A percentile compares a stretch with the other conserved stretches of the same genome.
Evolutionary conservation across 2,797 vertebrate species (phyloP).

Genomic region (Cirrhinus mrigala): DNA sequence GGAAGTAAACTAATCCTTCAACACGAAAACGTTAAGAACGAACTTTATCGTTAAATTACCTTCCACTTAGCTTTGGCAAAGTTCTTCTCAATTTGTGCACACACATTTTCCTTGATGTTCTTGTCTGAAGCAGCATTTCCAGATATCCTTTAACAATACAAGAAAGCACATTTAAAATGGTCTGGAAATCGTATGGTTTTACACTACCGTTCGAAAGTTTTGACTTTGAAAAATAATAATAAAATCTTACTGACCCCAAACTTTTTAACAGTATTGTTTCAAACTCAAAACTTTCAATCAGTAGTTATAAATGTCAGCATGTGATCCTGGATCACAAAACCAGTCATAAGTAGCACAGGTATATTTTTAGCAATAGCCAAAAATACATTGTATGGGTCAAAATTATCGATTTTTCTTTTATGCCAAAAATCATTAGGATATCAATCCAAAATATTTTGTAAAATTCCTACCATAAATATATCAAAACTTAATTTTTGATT

Average conservation of each 20-base stretch:
- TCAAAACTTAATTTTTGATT: no score
- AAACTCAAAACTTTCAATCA: not conserved
- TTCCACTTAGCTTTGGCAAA: constrained; percentile 99
- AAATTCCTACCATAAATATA: no score
- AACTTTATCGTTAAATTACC: constrained; percentile 73
- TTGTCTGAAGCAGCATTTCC: constrained; percentile 97
- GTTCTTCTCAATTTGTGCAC: constrained; percentile 98
- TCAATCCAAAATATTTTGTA: no score
- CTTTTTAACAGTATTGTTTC: not conserved
- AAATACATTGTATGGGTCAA: no score
- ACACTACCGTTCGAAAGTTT: not conserved
- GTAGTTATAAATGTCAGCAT: not conserved
- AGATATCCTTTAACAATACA: constrained; percentile 86
- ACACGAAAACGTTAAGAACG: not conserved
- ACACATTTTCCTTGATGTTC: constrained; percentile 98
- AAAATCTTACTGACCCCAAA: not conserved
- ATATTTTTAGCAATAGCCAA: no score
- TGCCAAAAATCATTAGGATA: no score
- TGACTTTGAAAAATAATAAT: not conserved
- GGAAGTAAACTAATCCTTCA: not conserved
- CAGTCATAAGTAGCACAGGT: no score
- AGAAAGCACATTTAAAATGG: not conserved
- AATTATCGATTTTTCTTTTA: no score
- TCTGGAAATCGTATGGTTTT: not conserved
- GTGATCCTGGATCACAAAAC: no score